Conservation (phyloP, 2,888 invertebrate genomes). For the Alviniconcha strummeri region DNA sequence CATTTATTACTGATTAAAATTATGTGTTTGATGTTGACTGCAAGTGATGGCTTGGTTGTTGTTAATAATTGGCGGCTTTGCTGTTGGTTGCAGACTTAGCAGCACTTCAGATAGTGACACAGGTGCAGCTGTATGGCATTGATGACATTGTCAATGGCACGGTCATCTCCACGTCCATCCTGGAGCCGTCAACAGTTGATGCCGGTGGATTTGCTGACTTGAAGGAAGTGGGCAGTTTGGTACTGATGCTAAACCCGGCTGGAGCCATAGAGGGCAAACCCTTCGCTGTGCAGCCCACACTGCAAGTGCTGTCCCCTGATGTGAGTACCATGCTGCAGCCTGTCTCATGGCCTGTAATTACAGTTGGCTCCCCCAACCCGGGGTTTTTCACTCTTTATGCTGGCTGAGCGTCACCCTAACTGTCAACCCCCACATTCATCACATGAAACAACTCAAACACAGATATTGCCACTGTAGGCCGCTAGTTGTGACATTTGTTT, state of each 20-base stretch:
- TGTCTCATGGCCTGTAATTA: no score
- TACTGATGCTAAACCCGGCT: slow-evolving; percentile 18
- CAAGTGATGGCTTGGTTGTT: no score
- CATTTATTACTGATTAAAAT: no score
- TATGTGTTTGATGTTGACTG: no score
- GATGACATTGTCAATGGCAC: slow-evolving; percentile 45
- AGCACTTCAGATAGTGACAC: slow-evolving; percentile 26
- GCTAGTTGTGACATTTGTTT: no score
- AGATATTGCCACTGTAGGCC: no score
- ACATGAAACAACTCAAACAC: no score
- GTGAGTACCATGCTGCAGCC: background rate
- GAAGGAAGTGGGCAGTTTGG: slow-evolving; percentile 31
- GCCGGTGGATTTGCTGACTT: background rate
- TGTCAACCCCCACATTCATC: no score
- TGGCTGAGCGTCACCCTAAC: no score
- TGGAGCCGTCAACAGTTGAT: slow-evolving; percentile 41
- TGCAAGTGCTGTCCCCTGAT: slow-evolving; percentile 19
- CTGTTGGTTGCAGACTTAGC: background rate
- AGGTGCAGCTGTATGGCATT: slow-evolving; percentile 37
- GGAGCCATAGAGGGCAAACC: slow-evolving; percentile 25
- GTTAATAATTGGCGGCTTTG: no score
- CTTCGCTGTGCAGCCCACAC: slow-evolving; percentile 29
- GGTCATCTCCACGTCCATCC: slow-evolving; percentile 42
- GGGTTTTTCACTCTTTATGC: no score
- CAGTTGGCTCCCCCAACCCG: no score